Evolutionary conservation across 2,113 vertebrate species (phyloP).

Genomic region (Micromys minutus): DNA sequence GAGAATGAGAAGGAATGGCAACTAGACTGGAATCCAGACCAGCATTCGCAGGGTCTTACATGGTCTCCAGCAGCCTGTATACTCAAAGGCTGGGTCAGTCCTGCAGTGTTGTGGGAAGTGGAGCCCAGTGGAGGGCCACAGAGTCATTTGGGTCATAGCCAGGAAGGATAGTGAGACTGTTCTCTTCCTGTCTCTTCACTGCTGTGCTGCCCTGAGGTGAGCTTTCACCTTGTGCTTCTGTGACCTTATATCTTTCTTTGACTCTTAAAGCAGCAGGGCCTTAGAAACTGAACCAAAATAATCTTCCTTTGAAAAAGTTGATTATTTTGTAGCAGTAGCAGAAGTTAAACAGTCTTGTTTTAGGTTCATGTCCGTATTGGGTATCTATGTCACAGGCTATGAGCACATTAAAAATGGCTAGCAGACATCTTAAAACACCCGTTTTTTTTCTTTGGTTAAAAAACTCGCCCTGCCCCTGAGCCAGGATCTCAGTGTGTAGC

Average conservation of each 20-base stretch:
- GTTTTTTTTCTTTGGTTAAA: background rate
- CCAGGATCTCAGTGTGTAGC: background rate
- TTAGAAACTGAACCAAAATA: background rate
- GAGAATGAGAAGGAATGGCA: background rate
- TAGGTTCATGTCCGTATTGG: background rate
- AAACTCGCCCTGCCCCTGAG: background rate
- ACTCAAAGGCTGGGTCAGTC: background rate
- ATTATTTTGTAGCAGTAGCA: background rate
- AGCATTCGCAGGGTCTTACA: background rate
- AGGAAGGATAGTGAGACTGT: background rate
- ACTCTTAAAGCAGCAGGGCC: background rate
- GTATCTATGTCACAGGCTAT: background rate
- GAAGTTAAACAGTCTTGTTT: background rate
- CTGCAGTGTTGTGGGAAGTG: background rate
- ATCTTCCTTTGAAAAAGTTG: background rate
- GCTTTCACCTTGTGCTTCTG: background rate
- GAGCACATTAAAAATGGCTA: conserved; percentile 1
- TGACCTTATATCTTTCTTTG: too few relatives aligned
- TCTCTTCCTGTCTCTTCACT: background rate
- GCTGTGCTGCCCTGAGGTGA: background rate
- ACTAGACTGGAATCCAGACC: conserved; percentile 31
- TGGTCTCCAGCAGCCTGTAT: background rate
- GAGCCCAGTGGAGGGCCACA: background rate
- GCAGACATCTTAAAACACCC: background rate
- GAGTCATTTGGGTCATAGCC: background rate